A percentile compares a stretch with the other conserved stretches of the same genome.
Conservation (phyloP, 2,888 invertebrate species). For the Junonia oenone region DNA sequence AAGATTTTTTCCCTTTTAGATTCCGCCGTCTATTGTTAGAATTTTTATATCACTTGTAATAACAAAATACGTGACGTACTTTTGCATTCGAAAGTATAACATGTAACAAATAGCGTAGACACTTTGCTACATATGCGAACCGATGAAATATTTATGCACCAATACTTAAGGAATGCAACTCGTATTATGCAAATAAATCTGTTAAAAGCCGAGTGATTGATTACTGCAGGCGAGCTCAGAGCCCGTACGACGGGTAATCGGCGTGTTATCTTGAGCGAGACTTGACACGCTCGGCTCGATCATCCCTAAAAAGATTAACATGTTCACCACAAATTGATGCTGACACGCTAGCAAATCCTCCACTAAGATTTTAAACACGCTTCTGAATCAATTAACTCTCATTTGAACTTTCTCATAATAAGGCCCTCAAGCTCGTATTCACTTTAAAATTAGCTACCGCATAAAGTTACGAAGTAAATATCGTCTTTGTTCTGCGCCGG, state of each 20-base stretch:
- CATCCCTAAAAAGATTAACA: conserved; percentile 59
- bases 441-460: conserved; percentile 53
- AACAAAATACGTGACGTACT: not conserved
- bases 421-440: conserved; percentile 36
- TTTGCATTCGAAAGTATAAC: not conserved
- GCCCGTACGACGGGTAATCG: conserved; percentile 36
- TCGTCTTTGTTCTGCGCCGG: conserved; percentile 28
- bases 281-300: conserved; percentile 44
- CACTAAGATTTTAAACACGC: conserved; percentile 28
- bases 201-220: conserved; percentile 42
- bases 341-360: conserved; percentile 38
- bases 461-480: conserved; percentile 36
- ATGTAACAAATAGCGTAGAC: not conserved
- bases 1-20: too few relatives aligned
- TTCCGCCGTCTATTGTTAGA: too few relatives aligned
- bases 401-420: conserved; percentile 45
- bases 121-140: not conserved
- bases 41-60: not conserved
- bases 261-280: conserved; percentile 46
- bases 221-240: conserved; percentile 37
- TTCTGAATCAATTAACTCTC: conserved; percentile 30
- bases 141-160: conserved; percentile 1
- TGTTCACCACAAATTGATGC: conserved; percentile 49
- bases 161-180: conserved; percentile 9
- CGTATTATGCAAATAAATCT: conserved; percentile 10